Conservation (phyloP, 2,113 vertebrate genomes). For the Pachypanchax playfairii region DNA sequence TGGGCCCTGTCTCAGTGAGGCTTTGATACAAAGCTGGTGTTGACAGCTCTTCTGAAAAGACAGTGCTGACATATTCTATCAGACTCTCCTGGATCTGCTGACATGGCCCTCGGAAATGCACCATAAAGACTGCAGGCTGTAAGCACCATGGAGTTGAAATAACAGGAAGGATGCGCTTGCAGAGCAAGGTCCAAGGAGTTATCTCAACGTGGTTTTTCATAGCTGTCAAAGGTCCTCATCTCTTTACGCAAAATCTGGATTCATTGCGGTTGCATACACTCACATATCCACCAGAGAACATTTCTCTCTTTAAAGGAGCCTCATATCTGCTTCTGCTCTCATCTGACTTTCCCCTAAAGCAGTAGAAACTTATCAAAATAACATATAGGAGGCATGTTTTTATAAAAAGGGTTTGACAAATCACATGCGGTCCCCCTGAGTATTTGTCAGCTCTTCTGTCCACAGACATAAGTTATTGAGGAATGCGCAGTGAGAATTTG, state of each 20-base stretch:
- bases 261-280: conserved; percentile 5
- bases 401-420: conserved; percentile 47
- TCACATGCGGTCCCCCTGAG: conserved; percentile 28
- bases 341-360: conserved; percentile 19
- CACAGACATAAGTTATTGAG: conserved; percentile 18
- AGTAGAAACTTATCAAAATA: conserved; percentile 28
- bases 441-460: conserved; percentile 25
- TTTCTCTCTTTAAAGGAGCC: conserved; percentile 15
- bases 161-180: conserved; percentile 30
- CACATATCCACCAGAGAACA: conserved; percentile 9
- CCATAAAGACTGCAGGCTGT: conserved; percentile 38
- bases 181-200: conserved; percentile 29
- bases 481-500: conserved; percentile 41
- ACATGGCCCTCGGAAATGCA: conserved; percentile 63
- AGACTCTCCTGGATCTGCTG: conserved; percentile 65
- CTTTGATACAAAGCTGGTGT: conserved; percentile 66
- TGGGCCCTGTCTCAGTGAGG: conserved; percentile 54
- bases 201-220: conserved; percentile 41
- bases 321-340: conserved; percentile 25
- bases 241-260: conserved; percentile 29
- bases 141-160: conserved; percentile 35
- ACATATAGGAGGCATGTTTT: conserved; percentile 26
- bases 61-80: conserved; percentile 72
- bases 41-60: conserved; percentile 70
- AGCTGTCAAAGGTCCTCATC: conserved; percentile 42